A percentile compares a stretch with the other conserved stretches of the same genome.
These are phyloP conservation scores for Ochlodes sylvanus DNA, from an alignment of 2,888 invertebrate species.

Conservation along the genomic window DNA sequence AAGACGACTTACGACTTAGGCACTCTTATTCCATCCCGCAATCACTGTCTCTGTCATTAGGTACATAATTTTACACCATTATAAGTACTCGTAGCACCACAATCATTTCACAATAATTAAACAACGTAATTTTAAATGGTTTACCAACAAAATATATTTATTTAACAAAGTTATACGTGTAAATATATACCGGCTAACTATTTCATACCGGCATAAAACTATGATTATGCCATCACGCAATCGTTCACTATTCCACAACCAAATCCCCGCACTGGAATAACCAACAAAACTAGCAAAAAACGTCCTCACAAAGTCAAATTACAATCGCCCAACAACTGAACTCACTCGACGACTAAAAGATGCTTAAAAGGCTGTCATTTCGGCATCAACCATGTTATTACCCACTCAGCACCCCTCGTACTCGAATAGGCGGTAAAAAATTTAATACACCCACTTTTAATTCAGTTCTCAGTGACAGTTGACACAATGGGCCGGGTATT, in stretches of 20 bases:
- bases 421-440: constrained; percentile 61
- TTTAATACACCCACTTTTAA: constrained; percentile 78
- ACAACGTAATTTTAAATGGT: too few relatives aligned
- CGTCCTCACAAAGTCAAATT: constrained; percentile 51
- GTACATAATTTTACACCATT: too few relatives aligned
- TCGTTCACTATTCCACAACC: background rate
- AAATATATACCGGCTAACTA: too few relatives aligned
- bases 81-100: too few relatives aligned
- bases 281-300: constrained; percentile 40
- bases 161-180: too few relatives aligned
- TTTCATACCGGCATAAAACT: too few relatives aligned
- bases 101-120: too few relatives aligned
- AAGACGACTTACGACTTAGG: too few relatives aligned
- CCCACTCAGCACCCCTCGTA: constrained; percentile 67
- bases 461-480: constrained; percentile 77
- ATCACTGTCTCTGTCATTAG: too few relatives aligned
- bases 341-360: constrained; percentile 53
- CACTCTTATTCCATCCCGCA: too few relatives aligned
- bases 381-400: constrained; percentile 65
- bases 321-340: constrained; percentile 47
- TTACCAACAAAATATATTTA: too few relatives aligned
- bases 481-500: constrained; percentile 73
- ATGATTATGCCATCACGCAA: too few relatives aligned
- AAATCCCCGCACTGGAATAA: background rate
- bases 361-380: constrained; percentile 71